A percentile compares a stretch with the other conserved stretches of the same genome.
Conservation (phyloP, 2,888 invertebrate genomes). For the Cantharis flavilabris region DNA sequence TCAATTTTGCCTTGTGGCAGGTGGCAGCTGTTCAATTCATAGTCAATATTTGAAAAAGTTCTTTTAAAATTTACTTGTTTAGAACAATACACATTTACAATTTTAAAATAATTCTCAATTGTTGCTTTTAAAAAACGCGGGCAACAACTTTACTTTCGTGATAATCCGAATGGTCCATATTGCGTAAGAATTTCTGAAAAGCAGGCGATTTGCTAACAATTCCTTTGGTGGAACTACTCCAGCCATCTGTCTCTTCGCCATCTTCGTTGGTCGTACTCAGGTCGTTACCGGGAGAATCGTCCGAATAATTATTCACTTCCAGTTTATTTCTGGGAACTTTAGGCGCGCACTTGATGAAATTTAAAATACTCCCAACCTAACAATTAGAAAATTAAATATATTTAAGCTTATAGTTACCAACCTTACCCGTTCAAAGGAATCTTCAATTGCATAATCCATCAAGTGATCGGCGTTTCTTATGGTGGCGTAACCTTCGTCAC, state of each 20-base stretch:
- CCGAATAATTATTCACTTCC: not conserved
- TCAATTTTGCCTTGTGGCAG: conserved; percentile 8
- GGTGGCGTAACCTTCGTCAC: not conserved
- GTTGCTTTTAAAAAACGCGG: not conserved
- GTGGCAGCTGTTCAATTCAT: conserved; percentile 13
- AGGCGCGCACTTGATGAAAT: not conserved
- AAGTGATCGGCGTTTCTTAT: not conserved
- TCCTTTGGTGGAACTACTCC: conserved; percentile 30
- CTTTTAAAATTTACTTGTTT: not conserved
- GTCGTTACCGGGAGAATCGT: not conserved
- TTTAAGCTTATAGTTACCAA: not conserved
- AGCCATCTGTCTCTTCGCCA: conserved; percentile 25
- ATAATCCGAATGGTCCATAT: conserved; percentile 19
- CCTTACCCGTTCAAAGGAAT: conserved; percentile 8
- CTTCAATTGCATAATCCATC: not conserved
- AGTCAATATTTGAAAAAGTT: not conserved
- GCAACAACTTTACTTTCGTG: not conserved
- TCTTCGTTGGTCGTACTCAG: conserved; percentile 5
- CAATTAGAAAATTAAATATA: not conserved
- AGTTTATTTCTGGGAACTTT: not conserved
- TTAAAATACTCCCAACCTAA: not conserved
- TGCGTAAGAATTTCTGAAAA: conserved; percentile 46
- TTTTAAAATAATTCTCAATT: not conserved
- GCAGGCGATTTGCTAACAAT: conserved; percentile 48
- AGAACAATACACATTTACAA: not conserved